These are phyloP conservation scores for Acanthisitta chloris DNA, from an alignment of 2,113 vertebrate species.

Conservation along the genomic window DNA sequence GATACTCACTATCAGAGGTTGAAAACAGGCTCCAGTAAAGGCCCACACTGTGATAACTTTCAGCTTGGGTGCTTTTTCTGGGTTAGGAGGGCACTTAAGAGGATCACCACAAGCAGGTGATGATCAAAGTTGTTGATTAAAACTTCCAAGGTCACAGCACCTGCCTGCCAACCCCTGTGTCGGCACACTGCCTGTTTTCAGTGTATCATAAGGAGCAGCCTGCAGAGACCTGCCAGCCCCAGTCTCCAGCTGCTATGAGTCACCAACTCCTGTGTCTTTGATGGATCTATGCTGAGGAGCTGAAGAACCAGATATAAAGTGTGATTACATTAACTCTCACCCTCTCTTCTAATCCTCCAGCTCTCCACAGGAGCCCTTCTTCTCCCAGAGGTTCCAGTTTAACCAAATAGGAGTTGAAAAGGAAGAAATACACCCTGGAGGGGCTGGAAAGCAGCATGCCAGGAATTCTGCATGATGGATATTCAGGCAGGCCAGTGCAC, in stretches of 20 bases:
- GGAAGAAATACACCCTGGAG: neutral
- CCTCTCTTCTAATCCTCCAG: neutral
- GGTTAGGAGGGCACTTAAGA: neutral
- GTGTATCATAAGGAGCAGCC: neutral
- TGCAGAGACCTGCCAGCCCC: neutral
- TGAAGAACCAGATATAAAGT: neutral
- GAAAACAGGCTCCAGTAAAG: neutral
- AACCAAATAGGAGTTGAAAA: neutral
- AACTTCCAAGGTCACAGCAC: neutral
- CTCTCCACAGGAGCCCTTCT: neutral
- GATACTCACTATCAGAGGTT: neutral
- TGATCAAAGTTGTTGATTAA: neutral
- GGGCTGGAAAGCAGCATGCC: neutral
- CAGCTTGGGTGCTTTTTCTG: neutral
- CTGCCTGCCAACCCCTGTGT: neutral
- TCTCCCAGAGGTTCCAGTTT: neutral
- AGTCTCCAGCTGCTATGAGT: neutral
- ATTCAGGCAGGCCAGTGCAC: neutral
- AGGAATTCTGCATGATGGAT: neutral
- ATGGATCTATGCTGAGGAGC: neutral
- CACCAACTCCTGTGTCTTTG: neutral
- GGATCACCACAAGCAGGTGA: neutral
- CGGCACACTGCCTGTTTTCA: neutral
- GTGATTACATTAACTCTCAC: neutral
- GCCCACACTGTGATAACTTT: too few species aligned